phyloP scores from a whole-genome alignment of 1,140 invertebrate genomes.

The Trissolcus basalis region DNA sequence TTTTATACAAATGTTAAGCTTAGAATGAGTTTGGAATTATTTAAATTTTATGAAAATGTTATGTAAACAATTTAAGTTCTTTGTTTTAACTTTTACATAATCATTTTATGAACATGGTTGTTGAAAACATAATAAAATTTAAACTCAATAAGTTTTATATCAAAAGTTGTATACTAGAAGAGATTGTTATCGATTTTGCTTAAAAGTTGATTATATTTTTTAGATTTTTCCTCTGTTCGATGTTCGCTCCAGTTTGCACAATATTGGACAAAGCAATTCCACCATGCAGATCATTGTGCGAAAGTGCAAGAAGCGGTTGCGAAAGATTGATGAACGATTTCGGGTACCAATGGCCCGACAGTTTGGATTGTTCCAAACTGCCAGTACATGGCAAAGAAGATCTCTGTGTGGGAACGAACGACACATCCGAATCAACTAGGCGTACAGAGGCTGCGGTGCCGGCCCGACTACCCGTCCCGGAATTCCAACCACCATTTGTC shows the following conservation, averaged over 20 bases:
- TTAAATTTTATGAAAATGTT: no score
- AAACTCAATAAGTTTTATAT: no score
- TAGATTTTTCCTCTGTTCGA: conserved; percentile 96
- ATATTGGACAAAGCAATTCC: conserved; percentile 93
- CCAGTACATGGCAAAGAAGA: conserved; percentile 83
- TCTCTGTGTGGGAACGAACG: conserved; percentile 93
- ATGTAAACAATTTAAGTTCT: no score
- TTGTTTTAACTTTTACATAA: no score
- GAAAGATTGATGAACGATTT: conserved; percentile 94
- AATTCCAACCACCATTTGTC: conserved; percentile 66
- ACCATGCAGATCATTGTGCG: conserved; percentile 92
- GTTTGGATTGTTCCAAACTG: conserved; percentile 93
- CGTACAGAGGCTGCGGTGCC: conserved; percentile 61
- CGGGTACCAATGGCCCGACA: conserved; percentile 95
- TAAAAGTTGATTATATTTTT: no score
- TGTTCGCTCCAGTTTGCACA: conserved; percentile 97
- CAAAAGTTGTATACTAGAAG: no score
- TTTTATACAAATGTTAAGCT: no score
- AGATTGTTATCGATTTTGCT: no score
- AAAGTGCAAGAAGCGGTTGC: conserved; percentile 91
- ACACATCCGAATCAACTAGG: conserved; percentile 76
- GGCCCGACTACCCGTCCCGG: conserved; percentile 62
- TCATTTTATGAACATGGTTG: no score
- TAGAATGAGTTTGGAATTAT: no score
- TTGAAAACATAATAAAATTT: no score